phyloP scores from a whole-genome alignment of 2,113 vertebrate species.

The Trochalopteron elliotii region DNA sequence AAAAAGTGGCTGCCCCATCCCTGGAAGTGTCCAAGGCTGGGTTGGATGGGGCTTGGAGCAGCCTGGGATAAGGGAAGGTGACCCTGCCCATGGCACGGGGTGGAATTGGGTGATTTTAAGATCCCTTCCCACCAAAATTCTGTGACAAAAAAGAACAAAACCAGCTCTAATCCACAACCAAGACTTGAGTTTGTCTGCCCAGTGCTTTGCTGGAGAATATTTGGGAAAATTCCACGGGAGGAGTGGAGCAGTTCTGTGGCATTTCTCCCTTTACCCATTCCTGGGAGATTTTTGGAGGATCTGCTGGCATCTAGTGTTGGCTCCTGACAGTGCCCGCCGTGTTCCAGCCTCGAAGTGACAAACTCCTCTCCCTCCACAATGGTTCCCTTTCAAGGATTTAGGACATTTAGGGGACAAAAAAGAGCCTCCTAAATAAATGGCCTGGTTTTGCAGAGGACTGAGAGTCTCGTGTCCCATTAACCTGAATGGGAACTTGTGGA shows the following conservation, averaged over 20 bases:
- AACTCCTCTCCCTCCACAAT: background rate
- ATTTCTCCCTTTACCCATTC: fast-evolving
- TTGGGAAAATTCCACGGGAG: fast-evolving
- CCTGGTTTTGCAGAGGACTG: conserved; percentile 22
- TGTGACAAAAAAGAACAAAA: fast-evolving
- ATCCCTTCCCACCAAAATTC: background rate
- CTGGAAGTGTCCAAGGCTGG: background rate
- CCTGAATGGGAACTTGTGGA: conserved; percentile 46
- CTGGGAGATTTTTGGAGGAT: background rate
- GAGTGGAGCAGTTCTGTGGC: background rate
- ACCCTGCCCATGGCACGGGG: background rate
- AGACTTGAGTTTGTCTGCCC: background rate
- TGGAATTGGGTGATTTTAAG: too few species aligned
- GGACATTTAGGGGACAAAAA: background rate
- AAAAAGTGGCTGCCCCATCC: background rate
- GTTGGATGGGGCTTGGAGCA: background rate
- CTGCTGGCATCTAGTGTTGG: conserved; percentile 54
- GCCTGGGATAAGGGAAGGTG: background rate
- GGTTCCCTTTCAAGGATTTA: conserved; percentile 6
- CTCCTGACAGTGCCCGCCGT: background rate
- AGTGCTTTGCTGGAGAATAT: fast-evolving
- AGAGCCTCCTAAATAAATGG: conserved; percentile 27
- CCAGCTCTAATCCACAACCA: background rate
- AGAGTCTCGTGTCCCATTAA: conserved; percentile 14
- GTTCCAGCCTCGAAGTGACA: background rate